Evolutionary conservation across 2,797 vertebrate species (phyloP).

Genomic region (Molothrus aeneus): DNA sequence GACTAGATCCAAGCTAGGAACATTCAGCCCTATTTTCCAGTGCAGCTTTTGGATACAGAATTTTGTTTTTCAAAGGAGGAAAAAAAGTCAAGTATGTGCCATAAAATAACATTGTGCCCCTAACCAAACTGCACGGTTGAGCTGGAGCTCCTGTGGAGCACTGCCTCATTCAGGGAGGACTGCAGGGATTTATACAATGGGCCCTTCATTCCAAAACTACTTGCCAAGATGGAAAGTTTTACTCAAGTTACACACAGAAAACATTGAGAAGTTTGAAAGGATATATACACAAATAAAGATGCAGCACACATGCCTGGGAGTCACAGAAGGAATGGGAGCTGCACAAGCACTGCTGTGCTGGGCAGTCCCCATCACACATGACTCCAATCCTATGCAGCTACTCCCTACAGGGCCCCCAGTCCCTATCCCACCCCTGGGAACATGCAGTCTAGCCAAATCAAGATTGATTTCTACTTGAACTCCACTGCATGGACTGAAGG

Average conservation of each 20-base stretch:
- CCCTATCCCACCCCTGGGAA: background rate
- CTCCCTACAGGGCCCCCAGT: background rate
- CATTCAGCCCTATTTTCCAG: background rate
- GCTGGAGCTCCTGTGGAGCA: background rate
- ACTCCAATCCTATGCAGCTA: accelerated
- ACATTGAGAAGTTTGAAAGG: background rate
- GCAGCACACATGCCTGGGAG: background rate
- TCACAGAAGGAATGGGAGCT: background rate
- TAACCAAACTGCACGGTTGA: background rate
- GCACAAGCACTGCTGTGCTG: background rate
- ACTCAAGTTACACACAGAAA: background rate
- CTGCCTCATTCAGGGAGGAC: background rate
- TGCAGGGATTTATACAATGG: background rate
- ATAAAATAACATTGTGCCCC: background rate
- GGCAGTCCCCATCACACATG: background rate
- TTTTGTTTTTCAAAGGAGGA: background rate
- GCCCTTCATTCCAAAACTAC: background rate
- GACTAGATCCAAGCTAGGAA: background rate
- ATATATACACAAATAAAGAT: background rate
- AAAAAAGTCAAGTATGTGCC: background rate
- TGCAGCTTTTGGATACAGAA: background rate
- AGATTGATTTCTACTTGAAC: background rate
- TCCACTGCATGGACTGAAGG: background rate
- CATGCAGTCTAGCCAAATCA: background rate
- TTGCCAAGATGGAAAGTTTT: background rate